A percentile compares a stretch with the other conserved stretches of the same genome.
Conservation (phyloP, 2,888 invertebrate species). For the Alloplasta piceator region DNA sequence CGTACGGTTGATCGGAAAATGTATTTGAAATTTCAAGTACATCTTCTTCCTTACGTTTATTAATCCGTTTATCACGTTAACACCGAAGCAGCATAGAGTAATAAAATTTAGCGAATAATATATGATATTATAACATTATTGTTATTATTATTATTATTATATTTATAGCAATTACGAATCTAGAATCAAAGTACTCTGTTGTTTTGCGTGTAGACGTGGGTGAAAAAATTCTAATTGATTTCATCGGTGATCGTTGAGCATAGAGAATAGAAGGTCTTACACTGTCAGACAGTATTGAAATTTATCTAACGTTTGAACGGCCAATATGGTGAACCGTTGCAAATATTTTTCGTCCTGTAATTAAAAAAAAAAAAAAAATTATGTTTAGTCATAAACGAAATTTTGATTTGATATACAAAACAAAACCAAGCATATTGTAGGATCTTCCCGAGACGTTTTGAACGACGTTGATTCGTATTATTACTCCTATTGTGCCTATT, state of each 20-base stretch:
- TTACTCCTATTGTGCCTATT: conserved; percentile 79
- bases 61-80: conserved; percentile 42
- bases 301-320: conserved; percentile 48
- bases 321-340: conserved; percentile 39
- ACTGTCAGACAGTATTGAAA: conserved; percentile 66
- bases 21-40: background rate
- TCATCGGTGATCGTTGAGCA: conserved; percentile 48
- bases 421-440: conserved; percentile 53
- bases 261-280: conserved; percentile 56
- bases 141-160: conserved; percentile 65
- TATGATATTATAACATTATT: conserved; percentile 66
- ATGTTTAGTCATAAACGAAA: conserved; percentile 2
- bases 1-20: no score
- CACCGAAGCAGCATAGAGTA: conserved; percentile 51
- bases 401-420: conserved; percentile 17
- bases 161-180: conserved; percentile 61
- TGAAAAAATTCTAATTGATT: conserved; percentile 44
- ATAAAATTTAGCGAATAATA: conserved; percentile 59
- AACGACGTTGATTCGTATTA: conserved; percentile 67
- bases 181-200: conserved; percentile 64
- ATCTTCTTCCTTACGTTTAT: conserved; percentile 23
- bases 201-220: conserved; percentile 50
- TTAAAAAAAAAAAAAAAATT: conserved; percentile 13
- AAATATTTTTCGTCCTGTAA: conserved; percentile 53
- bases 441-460: conserved; percentile 61